A percentile compares a stretch with the other conserved stretches of the same genome.
Conservation (phyloP, 2,113 vertebrate genomes). For the Paradoxurus hermaphroditus region DNA sequence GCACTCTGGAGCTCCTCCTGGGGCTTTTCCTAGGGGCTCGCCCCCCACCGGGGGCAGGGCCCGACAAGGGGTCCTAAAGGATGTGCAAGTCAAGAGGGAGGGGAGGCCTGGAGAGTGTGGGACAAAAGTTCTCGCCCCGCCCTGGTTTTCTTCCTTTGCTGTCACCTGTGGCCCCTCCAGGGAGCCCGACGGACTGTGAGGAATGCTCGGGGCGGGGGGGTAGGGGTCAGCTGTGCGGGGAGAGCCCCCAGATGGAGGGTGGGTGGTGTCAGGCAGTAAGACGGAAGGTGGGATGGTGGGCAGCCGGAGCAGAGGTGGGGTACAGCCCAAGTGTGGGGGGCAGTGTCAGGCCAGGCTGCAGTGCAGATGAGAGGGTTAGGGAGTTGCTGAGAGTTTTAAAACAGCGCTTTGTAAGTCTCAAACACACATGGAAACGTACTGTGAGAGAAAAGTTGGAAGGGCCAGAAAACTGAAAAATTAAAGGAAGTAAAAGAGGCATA, state of each 20-base stretch:
- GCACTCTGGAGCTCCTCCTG: too few species aligned
- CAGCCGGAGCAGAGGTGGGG: not conserved
- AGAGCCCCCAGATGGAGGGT: accelerated
- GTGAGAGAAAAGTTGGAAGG: not conserved
- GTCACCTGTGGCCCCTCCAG: not conserved
- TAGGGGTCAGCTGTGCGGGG: not conserved
- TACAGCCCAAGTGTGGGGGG: accelerated
- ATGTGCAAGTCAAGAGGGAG: not conserved
- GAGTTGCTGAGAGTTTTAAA: not conserved
- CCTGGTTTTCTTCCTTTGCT: not conserved
- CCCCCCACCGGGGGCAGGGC: too few species aligned
- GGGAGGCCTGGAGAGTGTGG: not conserved
- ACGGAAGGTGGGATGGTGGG: accelerated
- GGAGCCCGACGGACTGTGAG: not conserved
- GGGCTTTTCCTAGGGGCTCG: not conserved
- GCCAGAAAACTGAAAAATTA: not conserved
- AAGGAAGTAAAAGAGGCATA: not conserved
- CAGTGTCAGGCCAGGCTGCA: accelerated
- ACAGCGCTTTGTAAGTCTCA: not conserved
- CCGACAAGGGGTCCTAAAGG: not conserved
- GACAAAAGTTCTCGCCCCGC: not conserved
- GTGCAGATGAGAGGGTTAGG: not conserved
- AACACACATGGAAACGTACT: not conserved
- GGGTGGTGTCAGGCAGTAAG: accelerated
- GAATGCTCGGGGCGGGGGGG: not conserved